Evolutionary conservation across 2,888 invertebrate species (phyloP).

Genomic region (Pristionchus japonicus): DNA sequence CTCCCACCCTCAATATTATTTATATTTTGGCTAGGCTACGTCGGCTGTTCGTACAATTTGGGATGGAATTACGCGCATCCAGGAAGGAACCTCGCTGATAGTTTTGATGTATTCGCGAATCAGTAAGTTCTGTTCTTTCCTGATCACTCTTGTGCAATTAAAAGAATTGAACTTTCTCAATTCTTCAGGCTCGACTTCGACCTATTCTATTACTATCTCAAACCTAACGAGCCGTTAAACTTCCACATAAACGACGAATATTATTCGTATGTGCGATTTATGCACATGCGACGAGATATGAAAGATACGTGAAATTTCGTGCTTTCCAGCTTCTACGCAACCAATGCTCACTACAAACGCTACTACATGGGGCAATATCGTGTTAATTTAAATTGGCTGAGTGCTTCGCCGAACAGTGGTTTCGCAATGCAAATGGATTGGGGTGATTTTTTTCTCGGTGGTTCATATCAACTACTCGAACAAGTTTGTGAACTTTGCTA

Average conservation of each 20-base stretch:
- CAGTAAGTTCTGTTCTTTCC: no score
- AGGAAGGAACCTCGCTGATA: neutral
- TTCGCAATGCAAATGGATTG: neutral
- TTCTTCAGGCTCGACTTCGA: neutral
- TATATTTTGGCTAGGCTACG: neutral
- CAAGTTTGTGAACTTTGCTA: no score
- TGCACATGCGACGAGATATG: neutral
- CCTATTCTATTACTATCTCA: no score
- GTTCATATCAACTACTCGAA: no score
- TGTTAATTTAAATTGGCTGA: no score
- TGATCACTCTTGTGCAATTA: no score
- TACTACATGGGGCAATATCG: no score
- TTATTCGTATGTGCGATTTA: neutral
- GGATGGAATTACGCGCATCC: neutral
- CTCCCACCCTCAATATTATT: neutral
- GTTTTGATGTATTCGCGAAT: neutral
- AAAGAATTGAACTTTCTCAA: neutral
- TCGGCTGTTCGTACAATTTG: neutral
- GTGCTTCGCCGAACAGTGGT: neutral
- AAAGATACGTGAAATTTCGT: neutral
- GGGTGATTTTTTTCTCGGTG: neutral
- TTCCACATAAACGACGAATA: no score
- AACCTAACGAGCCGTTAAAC: no score
- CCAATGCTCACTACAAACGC: no score
- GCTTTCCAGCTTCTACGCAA: neutral